These are phyloP conservation scores for Corythornis vintsioides DNA, from an alignment of 2,113 vertebrate species.

Conservation along the genomic window DNA sequence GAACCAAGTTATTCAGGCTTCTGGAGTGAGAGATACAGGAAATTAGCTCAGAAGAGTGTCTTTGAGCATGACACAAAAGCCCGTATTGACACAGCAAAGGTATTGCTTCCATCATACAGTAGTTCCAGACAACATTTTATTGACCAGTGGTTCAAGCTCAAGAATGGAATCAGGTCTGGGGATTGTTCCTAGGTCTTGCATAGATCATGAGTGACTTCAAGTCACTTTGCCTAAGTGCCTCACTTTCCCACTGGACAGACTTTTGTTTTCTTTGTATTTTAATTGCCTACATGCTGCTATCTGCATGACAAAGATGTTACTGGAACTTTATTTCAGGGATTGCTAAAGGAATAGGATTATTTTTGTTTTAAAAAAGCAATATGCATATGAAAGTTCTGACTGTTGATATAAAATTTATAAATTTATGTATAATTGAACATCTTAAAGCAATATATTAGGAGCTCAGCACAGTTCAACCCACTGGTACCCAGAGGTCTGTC, in stretches of 20 bases:
- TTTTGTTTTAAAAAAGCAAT: conserved; percentile 59
- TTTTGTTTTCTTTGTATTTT: conserved; percentile 43
- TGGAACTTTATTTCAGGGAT: conserved; percentile 70
- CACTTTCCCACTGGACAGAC: conserved; percentile 56
- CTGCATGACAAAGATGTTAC: conserved; percentile 57
- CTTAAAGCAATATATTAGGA: conserved; percentile 47
- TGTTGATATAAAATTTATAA: conserved; percentile 61
- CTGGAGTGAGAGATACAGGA: conserved; percentile 13
- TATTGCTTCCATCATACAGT: neutral
- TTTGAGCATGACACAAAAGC: neutral
- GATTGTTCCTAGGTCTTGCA: conserved; percentile 27
- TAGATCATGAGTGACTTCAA: conserved; percentile 19
- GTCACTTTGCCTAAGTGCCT: conserved; percentile 69
- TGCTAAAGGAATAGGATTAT: conserved; percentile 28
- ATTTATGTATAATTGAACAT: conserved; percentile 18
- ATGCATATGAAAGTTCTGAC: conserved; percentile 60
- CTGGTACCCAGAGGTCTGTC: conserved; percentile 40
- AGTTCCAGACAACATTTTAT: neutral
- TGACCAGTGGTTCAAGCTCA: conserved; percentile 56
- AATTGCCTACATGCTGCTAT: conserved; percentile 62
- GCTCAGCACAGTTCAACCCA: neutral
- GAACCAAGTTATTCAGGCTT: conserved; percentile 20
- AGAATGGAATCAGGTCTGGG: conserved; percentile 23
- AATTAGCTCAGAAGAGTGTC: conserved; percentile 40
- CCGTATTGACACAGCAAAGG: neutral